A percentile compares a stretch with the other conserved stretches of the same genome.
These are phyloP conservation scores for Zaprionus vittiger DNA, from an alignment of 1,140 invertebrate species.

Conservation along the genomic window DNA sequence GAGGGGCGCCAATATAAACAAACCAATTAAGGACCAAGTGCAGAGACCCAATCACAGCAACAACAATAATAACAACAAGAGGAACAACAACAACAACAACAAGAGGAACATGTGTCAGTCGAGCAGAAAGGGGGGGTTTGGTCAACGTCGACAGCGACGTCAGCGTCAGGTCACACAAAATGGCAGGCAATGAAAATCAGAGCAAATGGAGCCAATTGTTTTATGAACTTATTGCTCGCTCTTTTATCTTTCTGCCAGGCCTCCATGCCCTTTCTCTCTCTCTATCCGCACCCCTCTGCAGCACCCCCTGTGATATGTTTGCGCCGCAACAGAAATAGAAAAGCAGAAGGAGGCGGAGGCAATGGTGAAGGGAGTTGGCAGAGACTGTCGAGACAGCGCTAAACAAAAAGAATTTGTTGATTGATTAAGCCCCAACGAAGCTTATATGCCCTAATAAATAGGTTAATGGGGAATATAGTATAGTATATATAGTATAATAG, in stretches of 20 bases:
- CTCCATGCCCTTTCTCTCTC: background rate
- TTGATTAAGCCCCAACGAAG: background rate
- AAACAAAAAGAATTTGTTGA: background rate
- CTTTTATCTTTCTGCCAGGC: conserved; percentile 36
- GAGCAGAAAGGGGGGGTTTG: conserved; percentile 10
- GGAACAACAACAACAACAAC: conserved; percentile 11
- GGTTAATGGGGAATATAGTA: background rate
- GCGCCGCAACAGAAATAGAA: conserved; percentile 7
- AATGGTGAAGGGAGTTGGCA: background rate
- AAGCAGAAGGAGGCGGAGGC: background rate
- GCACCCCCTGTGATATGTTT: conserved; percentile 5
- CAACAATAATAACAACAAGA: conserved; percentile 22
- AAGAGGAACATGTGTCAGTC: conserved; percentile 37
- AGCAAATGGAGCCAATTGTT: conserved; percentile 82
- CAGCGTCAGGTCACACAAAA: conserved; percentile 78
- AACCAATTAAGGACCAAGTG: conserved; percentile 77
- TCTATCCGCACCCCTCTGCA: conserved; percentile 9
- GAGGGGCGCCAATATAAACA: conserved; percentile 79
- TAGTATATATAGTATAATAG: too few relatives aligned
- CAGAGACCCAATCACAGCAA: conserved; percentile 45
- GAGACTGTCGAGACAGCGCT: conserved; percentile 9
- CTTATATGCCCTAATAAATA: background rate
- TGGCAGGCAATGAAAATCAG: conserved; percentile 82
- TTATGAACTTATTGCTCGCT: conserved; percentile 79
- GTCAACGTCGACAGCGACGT: conserved; percentile 36